Evolutionary conservation across 2,888 invertebrate species (phyloP), one percentile per base, ranked within the genome.

Genomic region (Noctuana brunneofusca): DNA sequence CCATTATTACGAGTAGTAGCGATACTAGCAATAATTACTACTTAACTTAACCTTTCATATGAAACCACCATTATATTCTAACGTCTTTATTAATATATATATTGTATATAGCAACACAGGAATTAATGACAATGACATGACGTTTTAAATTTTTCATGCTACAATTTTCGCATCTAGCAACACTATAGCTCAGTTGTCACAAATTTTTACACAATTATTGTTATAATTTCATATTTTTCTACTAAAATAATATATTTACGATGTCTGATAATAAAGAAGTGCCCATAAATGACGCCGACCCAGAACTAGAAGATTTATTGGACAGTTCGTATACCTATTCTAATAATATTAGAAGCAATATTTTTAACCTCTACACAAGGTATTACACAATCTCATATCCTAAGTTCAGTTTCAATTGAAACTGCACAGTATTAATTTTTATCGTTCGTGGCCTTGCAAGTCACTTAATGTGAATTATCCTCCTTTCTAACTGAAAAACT

Each of bases 281-380:
- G 16, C 67, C 78, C 0, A 81, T 83, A 71, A 84, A 86, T 24
- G 83, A 84, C 6, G 86, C 85, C 27, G 95, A 96, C 73, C 92
- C 94, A 35, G 96, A 96, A 80, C 86, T 96, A 68, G 93, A 96
- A 64, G 95, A 96, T 69, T 89, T 96, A 72, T 84, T 96, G 69
- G 95, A 96, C 81, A 96, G 96, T 96, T 84, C 93, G 93, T 92
- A n/a, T 64, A 38, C 65, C 65, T 65, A 60, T 68, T n/a, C n/a
- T n/a, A n/a, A 41, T 41, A 8, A 6, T 41, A n/a, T 41, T 16
- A 8, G 6, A 8, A 5, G 8, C 38, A 16, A 8, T 16, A 16
- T 41, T 41, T 38, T 41, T 41, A 41, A 46, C 46, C 20, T 46
- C 12, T 20, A 12, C 12, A 18, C 27, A 5, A 80, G 59, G 55